Evolutionary conservation across 2,888 invertebrate genomes (phyloP), one percentile per base, ranked within the genome.

Genomic region (Nephrocerus scutellatus): DNA sequence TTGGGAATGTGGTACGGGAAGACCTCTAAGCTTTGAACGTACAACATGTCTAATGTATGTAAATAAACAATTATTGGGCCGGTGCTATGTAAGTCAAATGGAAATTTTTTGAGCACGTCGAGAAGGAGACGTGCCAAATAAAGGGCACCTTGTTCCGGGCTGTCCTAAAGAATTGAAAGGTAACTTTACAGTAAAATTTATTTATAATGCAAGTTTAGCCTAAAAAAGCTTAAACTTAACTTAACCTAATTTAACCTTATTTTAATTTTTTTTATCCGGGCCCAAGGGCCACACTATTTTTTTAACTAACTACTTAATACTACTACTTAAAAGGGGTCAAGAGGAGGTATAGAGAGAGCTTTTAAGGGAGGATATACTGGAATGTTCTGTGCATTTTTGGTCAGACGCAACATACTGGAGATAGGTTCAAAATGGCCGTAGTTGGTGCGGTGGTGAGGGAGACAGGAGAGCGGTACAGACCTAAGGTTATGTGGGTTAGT

Each of bases 1-100:
- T 80, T 82, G 48, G 85, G 84, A 39, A 93, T 77, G 57, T 88
- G 86, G 66, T 95, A 91, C 0, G 83, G 80, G 66, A 89, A 93
- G 35, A 70, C 74, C 48, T 91, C 89, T 62, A 90, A 85, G 10
- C 81, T 79, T 66, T 84, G 79, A 24, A 82, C 78, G 35, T 84
- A 80, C 7, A 93, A 70, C 60, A 90, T 72, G 59, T 88, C 84
- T 16, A 95, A 66, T 4, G 83, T 82, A 52, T 80, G 77, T 10
- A 90, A 70, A 55, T 89, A 83, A 12, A 89, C 74, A 21, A 72
- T 71, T 26, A 79, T 76, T 48, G 85, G 80, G 2, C 78, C 71
- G 7, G 78, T 74, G 44, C 77, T 79, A 26, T 77, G 75, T 36
- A 76, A 72, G 46, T 79, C 80, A 74, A 87, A 87, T 29, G 77